A percentile compares a stretch with the other conserved stretches of the same genome.
These are phyloP conservation scores for Steinernema carpocapsae DNA, from an alignment of 2,888 invertebrate species.

Conservation along the genomic window DNA sequence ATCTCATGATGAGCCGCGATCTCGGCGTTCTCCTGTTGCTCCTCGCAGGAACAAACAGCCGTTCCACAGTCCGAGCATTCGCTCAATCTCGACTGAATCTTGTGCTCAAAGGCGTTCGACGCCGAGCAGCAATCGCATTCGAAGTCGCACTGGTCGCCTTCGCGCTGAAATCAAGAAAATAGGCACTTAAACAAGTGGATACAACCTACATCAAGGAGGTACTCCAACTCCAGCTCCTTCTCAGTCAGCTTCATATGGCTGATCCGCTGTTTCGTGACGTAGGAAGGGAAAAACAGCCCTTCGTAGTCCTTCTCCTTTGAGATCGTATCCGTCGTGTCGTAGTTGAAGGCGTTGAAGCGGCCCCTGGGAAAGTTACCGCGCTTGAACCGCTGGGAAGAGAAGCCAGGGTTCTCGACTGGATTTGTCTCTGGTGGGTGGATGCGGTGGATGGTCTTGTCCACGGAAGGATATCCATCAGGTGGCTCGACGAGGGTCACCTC, in stretches of 20 bases:
- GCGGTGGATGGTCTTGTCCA: neutral
- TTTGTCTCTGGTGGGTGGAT: constrained; percentile 22
- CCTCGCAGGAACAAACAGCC: neutral
- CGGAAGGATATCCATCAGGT: neutral
- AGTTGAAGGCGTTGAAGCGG: neutral
- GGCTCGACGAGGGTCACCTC: neutral
- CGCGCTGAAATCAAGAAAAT: constrained; percentile 8
- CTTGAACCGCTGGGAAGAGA: neutral
- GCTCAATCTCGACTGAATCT: too few relatives aligned
- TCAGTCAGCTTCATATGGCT: neutral
- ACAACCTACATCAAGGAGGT: neutral
- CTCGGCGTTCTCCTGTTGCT: neutral
- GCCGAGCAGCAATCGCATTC: constrained; percentile 12
- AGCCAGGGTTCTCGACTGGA: constrained; percentile 8
- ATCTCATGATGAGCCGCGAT: neutral
- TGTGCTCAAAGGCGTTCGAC: too few relatives aligned
- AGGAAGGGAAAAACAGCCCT: neutral
- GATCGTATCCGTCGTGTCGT: neutral
- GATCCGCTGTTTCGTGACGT: neutral
- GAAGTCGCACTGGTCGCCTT: neutral
- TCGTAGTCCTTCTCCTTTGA: neutral
- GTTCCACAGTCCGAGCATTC: constrained; percentile 1
- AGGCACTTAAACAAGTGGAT: neutral
- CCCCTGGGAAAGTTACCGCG: neutral
- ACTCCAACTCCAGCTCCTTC: constrained; percentile 3